Percentiles rank a stretch among this genome's conserved stretches.
These are phyloP conservation scores for Chitala chitala DNA, from an alignment of 2,113 vertebrate genomes.

Conservation along the genomic window DNA sequence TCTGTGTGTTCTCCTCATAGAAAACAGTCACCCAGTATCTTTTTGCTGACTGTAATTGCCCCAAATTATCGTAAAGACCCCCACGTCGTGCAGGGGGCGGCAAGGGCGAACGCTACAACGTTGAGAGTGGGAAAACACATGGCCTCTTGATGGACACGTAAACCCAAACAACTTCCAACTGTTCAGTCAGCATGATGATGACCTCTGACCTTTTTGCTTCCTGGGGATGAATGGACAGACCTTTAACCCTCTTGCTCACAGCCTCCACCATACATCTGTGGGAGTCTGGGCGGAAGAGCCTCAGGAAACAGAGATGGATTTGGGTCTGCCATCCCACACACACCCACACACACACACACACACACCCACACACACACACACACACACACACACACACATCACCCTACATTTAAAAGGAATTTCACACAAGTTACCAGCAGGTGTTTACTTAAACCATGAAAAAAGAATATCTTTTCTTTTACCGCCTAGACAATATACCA, in stretches of 20 bases:
- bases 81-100: background rate
- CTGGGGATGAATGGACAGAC: constrained; percentile 20
- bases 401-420: background rate
- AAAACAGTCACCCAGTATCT: constrained; percentile 12
- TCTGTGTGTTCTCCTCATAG: constrained; percentile 12
- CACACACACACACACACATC: background rate
- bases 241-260: constrained; percentile 21
- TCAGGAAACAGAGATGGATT: background rate
- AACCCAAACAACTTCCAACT: background rate
- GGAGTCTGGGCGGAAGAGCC: background rate
- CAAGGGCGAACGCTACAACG: background rate
- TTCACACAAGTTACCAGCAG: background rate
- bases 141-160: background rate
- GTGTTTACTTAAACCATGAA: too few species aligned
- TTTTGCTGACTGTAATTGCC: constrained; percentile 19
- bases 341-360: too few species aligned
- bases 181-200: constrained; percentile 13
- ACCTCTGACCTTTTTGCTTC: constrained; percentile 26
- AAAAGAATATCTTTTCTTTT: too few species aligned
- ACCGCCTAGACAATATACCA: too few species aligned
- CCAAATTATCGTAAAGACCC: background rate
- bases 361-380: too few species aligned
- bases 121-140: background rate
- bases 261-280: constrained; percentile 19
- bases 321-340: background rate